A percentile compares a stretch with the other conserved stretches of the same genome.
phyloP scores from a whole-genome alignment of 2,888 invertebrate genomes.

The Buathra laborator region DNA sequence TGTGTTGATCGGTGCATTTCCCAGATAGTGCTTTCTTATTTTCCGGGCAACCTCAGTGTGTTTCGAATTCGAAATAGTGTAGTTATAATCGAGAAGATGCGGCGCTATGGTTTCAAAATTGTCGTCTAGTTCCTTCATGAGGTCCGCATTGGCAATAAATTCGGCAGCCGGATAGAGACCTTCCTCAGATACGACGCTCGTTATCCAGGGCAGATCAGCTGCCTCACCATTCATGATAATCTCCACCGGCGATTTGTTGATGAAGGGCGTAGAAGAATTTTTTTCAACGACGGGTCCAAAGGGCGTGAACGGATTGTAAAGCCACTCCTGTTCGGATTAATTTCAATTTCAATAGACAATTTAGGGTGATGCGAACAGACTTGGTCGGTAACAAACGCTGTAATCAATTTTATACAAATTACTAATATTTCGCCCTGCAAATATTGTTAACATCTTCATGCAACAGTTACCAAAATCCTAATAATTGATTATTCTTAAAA shows the following conservation, averaged over 20 bases:
- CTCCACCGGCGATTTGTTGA: constrained; percentile 88
- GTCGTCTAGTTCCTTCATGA: constrained; percentile 86
- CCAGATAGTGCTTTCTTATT: constrained; percentile 86
- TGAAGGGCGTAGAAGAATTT: constrained; percentile 86
- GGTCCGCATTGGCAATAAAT: constrained; percentile 81
- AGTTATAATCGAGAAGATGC: constrained; percentile 87
- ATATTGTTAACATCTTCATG: too few species aligned
- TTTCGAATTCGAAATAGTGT: constrained; percentile 85
- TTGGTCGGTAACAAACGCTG: too few species aligned
- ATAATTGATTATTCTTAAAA: too few species aligned
- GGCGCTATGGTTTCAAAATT: constrained; percentile 87
- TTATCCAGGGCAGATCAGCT: constrained; percentile 88
- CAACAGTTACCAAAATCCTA: too few species aligned
- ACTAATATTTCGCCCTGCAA: too few species aligned
- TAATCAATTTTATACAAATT: too few species aligned
- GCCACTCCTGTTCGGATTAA: constrained; percentile 83
- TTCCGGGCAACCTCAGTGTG: constrained; percentile 85
- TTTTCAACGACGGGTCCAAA: constrained; percentile 90
- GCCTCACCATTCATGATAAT: constrained; percentile 87
- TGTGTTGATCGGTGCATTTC: constrained; percentile 84
- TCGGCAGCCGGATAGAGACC: constrained; percentile 89
- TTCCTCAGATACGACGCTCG: constrained; percentile 89
- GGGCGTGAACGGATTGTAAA: constrained; percentile 89
- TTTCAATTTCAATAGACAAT: neutral
- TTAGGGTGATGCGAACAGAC: neutral